phyloP scores from a whole-genome alignment of 2,797 vertebrate species.

The Tolypeutes matacus region DNA sequence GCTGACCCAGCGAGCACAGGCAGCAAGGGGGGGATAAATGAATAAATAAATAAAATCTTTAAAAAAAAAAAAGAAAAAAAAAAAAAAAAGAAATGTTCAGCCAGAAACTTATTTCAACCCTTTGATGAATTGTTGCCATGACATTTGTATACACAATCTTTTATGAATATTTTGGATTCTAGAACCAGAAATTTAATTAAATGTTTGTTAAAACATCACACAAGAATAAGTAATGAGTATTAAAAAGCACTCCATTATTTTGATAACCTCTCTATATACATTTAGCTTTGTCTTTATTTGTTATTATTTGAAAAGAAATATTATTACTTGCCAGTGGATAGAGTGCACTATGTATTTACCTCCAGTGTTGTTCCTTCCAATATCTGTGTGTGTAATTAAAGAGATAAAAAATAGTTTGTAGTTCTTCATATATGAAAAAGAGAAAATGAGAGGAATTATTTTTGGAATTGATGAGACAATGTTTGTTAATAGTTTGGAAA shows the following conservation, averaged over 20 bases:
- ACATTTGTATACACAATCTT: slow-evolving; percentile 27
- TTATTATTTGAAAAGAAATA: slow-evolving; percentile 85
- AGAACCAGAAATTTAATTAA: slow-evolving; percentile 82
- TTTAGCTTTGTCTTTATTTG: slow-evolving; percentile 85
- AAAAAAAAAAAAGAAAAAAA: too few relatives aligned
- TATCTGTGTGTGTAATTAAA: slow-evolving; percentile 87
- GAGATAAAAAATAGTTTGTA: slow-evolving; percentile 73
- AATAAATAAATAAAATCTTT: too few relatives aligned
- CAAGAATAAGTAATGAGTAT: slow-evolving; percentile 79
- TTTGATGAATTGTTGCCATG: slow-evolving; percentile 23
- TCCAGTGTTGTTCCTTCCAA: slow-evolving; percentile 79
- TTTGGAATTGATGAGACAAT: slow-evolving; percentile 77
- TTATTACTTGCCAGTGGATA: slow-evolving; percentile 81
- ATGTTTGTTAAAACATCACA: slow-evolving; percentile 80
- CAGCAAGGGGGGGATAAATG: too few relatives aligned
- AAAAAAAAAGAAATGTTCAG: not conserved
- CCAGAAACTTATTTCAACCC: not conserved
- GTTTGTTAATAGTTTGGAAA: slow-evolving; percentile 82
- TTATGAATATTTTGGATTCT: slow-evolving; percentile 52
- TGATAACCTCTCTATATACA: slow-evolving; percentile 82
- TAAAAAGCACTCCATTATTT: slow-evolving; percentile 81
- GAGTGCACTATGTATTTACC: slow-evolving; percentile 81
- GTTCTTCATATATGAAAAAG: slow-evolving; percentile 79
- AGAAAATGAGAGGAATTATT: slow-evolving; percentile 75
- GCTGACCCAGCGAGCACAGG: too few relatives aligned